Conservation (phyloP, 2,113 vertebrate genomes). For the Grus americana region DNA sequence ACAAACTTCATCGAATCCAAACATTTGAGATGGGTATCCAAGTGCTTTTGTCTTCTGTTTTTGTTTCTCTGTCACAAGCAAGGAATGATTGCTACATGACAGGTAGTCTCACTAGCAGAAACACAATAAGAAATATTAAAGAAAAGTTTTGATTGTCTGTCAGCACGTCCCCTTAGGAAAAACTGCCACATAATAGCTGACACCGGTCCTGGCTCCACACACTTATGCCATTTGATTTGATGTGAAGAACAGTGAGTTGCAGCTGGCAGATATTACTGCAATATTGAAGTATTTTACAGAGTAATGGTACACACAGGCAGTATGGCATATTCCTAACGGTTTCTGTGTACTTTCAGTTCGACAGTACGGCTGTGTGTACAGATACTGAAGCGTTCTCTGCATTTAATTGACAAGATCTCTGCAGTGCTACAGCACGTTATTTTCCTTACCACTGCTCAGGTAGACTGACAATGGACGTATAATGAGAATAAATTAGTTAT, state of each 20-base stretch:
- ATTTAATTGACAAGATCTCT: constrained; percentile 39
- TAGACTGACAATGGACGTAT: not conserved
- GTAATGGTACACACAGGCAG: not conserved
- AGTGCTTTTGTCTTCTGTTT: not conserved
- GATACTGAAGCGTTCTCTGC: not conserved
- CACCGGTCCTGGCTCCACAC: constrained; percentile 20
- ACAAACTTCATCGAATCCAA: not conserved
- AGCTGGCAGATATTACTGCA: constrained; percentile 58
- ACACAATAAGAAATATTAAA: constrained; percentile 65
- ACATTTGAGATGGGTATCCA: not conserved
- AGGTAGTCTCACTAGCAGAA: constrained; percentile 38
- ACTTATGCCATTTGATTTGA: constrained; percentile 43
- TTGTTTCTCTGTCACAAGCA: constrained; percentile 20
- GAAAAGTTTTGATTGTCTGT: constrained; percentile 63
- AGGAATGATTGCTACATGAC: constrained; percentile 47
- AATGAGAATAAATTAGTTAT: constrained; percentile 2
- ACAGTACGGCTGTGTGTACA: not conserved
- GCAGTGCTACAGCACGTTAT: not conserved
- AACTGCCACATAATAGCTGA: constrained; percentile 51
- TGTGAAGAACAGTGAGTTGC: constrained; percentile 33
- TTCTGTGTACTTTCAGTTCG: not conserved
- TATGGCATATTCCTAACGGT: not conserved
- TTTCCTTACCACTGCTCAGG: not conserved
- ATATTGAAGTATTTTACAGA: constrained; percentile 50
- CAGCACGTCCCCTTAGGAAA: constrained; percentile 60